Percentiles rank a stretch among this genome's conserved stretches.
Conservation (phyloP, 1,140 invertebrate genomes). For the Zaprionus inermis region DNA sequence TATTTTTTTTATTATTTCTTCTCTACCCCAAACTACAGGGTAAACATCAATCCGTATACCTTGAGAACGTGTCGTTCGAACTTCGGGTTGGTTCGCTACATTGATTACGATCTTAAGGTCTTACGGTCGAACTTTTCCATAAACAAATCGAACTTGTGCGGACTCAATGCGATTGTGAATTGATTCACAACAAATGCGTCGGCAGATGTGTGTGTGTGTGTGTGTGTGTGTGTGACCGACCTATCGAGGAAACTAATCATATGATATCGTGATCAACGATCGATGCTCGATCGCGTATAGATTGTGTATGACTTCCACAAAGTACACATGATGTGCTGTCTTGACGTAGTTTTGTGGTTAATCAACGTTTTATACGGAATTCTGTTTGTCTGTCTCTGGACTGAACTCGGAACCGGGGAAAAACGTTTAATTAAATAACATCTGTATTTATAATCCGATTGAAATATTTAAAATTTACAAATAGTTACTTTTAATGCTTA, state of each 20-base stretch:
- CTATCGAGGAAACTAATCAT: background rate
- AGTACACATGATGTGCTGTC: too few relatives aligned
- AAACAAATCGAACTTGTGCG: constrained; percentile 5
- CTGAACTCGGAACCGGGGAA: too few relatives aligned
- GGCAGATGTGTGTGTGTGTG: background rate
- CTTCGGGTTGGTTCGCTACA: background rate
- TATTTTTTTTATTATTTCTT: too few relatives aligned
- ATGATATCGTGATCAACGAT: background rate
- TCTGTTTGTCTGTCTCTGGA: too few relatives aligned
- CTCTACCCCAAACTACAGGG: background rate
- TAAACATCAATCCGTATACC: background rate
- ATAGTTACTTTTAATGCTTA: too few relatives aligned
- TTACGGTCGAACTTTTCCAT: background rate
- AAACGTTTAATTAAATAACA: too few relatives aligned
- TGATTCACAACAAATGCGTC: constrained; percentile 6
- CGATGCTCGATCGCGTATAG: background rate
- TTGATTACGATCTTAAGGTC: background rate
- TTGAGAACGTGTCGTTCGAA: background rate
- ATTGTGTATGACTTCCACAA: too few relatives aligned
- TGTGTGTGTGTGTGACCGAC: background rate
- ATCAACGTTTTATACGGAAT: too few relatives aligned
- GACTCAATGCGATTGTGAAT: background rate
- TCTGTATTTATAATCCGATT: too few relatives aligned
- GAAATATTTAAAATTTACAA: too few relatives aligned
- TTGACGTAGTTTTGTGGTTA: too few relatives aligned